These are phyloP conservation scores for Mesocentrotus franciscanus DNA, from an alignment of 53 echinoderm and acorn worm species.

Conservation along the genomic window DNA sequence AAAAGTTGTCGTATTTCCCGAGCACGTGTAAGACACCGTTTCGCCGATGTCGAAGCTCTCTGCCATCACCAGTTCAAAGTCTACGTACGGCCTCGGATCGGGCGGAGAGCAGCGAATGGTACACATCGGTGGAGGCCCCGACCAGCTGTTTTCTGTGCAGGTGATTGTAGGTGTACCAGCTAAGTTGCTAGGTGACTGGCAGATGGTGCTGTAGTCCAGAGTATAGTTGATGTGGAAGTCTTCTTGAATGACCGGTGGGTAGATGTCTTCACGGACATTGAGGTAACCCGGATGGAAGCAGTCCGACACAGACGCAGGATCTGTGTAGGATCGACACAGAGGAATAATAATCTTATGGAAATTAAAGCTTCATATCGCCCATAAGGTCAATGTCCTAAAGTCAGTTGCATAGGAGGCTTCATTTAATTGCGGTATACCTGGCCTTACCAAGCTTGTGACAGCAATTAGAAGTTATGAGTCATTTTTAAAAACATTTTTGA, in stretches of 20 bases:
- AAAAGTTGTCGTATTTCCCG: not conserved
- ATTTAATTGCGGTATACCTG: too few relatives aligned
- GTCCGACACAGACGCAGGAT: conserved; percentile 53
- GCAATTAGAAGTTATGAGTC: too few relatives aligned
- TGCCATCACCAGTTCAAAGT: not conserved
- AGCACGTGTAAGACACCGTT: conserved; percentile 28
- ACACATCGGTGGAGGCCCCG: not conserved
- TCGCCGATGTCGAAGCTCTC: conserved; percentile 37
- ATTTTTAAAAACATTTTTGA: too few relatives aligned
- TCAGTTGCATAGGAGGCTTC: too few relatives aligned
- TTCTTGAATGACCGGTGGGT: not conserved
- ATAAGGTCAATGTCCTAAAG: too few relatives aligned
- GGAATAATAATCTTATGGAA: too few relatives aligned
- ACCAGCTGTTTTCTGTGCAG: conserved; percentile 14
- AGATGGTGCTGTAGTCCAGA: conserved; percentile 52
- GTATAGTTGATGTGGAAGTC: conserved; percentile 20
- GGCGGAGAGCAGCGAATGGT: conserved; percentile 47
- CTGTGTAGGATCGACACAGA: not conserved
- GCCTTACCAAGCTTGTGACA: too few relatives aligned
- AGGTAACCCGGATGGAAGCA: conserved; percentile 85
- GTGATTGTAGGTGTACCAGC: not conserved
- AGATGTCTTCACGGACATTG: conserved; percentile 15
- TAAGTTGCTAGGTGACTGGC: conserved; percentile 4
- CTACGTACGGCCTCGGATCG: conserved; percentile 11
- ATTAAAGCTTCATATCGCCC: too few relatives aligned